Percentiles rank a stretch among this genome's conserved stretches.
Conservation (phyloP, 2,113 vertebrate genomes). For the Cheilinus undulatus region DNA sequence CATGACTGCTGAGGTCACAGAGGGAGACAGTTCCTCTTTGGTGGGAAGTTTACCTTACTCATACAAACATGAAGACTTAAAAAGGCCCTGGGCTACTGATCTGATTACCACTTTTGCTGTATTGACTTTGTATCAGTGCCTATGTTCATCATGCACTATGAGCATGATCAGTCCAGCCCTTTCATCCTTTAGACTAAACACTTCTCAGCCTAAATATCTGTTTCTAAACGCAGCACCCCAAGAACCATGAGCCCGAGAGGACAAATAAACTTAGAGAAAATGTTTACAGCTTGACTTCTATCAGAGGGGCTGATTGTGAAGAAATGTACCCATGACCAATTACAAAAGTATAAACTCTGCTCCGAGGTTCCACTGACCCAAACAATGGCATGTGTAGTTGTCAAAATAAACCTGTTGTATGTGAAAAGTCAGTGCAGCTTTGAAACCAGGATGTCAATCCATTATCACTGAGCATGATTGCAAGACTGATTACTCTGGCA, state of each 20-base stretch:
- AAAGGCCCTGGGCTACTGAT: not conserved
- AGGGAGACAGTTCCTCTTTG: not conserved
- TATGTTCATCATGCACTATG: conserved; percentile 7
- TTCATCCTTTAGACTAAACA: conserved; percentile 72
- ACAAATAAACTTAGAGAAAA: conserved; percentile 72
- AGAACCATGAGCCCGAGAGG: conserved; percentile 16
- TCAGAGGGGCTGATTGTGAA: conserved; percentile 56
- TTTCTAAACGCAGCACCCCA: conserved; percentile 31
- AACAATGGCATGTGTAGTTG: conserved; percentile 47
- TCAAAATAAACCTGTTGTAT: conserved; percentile 64
- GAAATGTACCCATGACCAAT: conserved; percentile 63
- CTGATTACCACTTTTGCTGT: conserved; percentile 4
- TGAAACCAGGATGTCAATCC: conserved; percentile 63
- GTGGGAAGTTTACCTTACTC: conserved; percentile 3
- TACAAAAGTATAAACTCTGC: conserved; percentile 56
- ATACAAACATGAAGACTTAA: conserved; percentile 5
- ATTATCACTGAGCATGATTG: conserved; percentile 38
- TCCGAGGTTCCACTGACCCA: conserved; percentile 30
- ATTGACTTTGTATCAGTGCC: conserved; percentile 1
- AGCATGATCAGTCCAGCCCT: conserved; percentile 22
- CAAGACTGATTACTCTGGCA: conserved; percentile 48
- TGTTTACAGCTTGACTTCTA: conserved; percentile 55
- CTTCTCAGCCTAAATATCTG: conserved; percentile 41
- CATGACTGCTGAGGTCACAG: not conserved
- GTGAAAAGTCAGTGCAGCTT: conserved; percentile 51